These are phyloP conservation scores for Syngnathus rostellatus DNA, from an alignment of 2,797 vertebrate genomes.

Conservation along the genomic window DNA sequence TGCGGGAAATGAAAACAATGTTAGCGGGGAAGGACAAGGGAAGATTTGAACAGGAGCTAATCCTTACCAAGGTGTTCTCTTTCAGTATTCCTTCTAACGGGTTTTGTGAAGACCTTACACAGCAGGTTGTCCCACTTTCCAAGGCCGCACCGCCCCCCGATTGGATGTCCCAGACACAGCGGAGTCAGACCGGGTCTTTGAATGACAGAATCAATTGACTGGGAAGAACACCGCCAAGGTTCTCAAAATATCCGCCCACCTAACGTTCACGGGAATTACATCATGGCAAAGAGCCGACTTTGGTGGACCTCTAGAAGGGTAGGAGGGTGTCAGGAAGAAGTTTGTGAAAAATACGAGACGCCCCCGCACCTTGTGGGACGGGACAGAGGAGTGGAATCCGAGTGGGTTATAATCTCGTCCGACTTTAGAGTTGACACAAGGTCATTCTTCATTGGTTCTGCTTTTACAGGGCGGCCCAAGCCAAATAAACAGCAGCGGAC, in stretches of 20 bases:
- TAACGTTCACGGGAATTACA: constrained; percentile 71
- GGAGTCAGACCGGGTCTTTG: constrained; percentile 68
- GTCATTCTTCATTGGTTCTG: constrained; percentile 59
- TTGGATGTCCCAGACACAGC: constrained; percentile 77
- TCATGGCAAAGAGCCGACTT: constrained; percentile 52
- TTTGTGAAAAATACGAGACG: constrained; percentile 21
- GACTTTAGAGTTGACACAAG: constrained; percentile 51
- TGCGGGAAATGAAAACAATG: constrained; percentile 73
- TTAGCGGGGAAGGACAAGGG: constrained; percentile 37
- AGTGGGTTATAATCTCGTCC: constrained; percentile 1
- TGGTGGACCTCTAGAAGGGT: constrained; percentile 20
- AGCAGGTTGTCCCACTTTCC: constrained; percentile 66
- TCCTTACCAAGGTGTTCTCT: constrained; percentile 73
- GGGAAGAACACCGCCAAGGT: constrained; percentile 62
- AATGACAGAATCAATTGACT: constrained; percentile 75
- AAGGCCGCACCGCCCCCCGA: constrained; percentile 60
- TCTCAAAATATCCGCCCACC: constrained; percentile 68
- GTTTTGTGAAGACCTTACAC: constrained; percentile 74
- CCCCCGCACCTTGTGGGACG: constrained; percentile 30
- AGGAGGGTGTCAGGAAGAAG: constrained; percentile 8
- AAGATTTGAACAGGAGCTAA: constrained; percentile 56
- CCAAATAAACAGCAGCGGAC: constrained; percentile 63
- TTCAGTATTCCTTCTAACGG: constrained; percentile 72
- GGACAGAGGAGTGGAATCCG: constrained; percentile 36
- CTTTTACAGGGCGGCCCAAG: constrained; percentile 61